phyloP scores from a whole-genome alignment of 1,140 invertebrate genomes.

The Potamilus streckersoni region DNA sequence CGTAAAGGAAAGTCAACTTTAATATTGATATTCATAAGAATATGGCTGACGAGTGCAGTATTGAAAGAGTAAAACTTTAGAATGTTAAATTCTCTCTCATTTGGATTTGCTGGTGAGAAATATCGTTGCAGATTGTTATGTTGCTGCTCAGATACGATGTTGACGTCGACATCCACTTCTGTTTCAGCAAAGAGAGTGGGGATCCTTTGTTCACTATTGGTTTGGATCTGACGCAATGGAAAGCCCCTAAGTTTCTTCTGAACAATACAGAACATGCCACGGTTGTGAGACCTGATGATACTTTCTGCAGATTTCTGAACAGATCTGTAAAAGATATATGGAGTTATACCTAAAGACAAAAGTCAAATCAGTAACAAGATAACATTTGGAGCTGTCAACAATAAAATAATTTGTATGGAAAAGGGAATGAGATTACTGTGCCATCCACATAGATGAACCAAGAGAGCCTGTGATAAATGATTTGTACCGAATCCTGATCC shows the following conservation, averaged over 20 bases:
- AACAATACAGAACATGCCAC: slow-evolving; percentile 54
- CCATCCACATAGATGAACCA: too few relatives aligned
- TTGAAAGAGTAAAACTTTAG: slow-evolving; percentile 64
- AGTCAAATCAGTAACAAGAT: too few relatives aligned
- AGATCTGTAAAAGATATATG: slow-evolving; percentile 1
- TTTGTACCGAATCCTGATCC: too few relatives aligned
- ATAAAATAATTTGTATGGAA: too few relatives aligned
- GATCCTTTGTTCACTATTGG: background rate
- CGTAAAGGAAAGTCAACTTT: slow-evolving; percentile 64
- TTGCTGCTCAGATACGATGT: background rate
- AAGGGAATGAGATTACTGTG: too few relatives aligned
- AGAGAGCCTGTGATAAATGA: too few relatives aligned
- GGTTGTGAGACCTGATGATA: slow-evolving; percentile 53
- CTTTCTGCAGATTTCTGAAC: slow-evolving; percentile 37
- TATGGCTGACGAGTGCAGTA: slow-evolving; percentile 52
- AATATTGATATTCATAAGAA: slow-evolving; percentile 44
- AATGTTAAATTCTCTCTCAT: slow-evolving; percentile 63
- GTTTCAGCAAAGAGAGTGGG: slow-evolving; percentile 50
- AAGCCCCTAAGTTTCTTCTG: slow-evolving; percentile 52
- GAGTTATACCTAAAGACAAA: too few relatives aligned
- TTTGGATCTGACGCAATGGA: slow-evolving; percentile 30
- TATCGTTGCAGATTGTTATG: slow-evolving; percentile 19
- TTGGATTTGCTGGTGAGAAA: slow-evolving; percentile 57
- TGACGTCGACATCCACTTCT: slow-evolving; percentile 36
- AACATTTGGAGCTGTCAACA: too few relatives aligned